These are phyloP conservation scores for Sciaenops ocellatus DNA, from an alignment of 2,797 vertebrate genomes.

Conservation along the genomic window DNA sequence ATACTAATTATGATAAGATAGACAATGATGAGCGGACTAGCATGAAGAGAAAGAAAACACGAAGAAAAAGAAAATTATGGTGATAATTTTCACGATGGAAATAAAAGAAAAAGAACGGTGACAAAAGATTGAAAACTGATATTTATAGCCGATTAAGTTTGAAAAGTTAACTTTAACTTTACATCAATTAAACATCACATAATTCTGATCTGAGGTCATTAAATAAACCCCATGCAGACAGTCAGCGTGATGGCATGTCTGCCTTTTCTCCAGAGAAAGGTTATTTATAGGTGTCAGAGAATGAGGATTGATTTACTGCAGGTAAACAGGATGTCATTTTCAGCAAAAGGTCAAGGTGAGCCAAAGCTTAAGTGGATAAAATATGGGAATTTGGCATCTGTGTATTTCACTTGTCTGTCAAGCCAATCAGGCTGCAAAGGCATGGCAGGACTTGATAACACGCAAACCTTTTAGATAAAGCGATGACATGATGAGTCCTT, in stretches of 20 bases:
- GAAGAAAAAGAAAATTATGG: not conserved
- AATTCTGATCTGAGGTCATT: conserved; percentile 10
- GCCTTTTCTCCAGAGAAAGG: conserved; percentile 52
- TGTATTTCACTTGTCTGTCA: conserved; percentile 49
- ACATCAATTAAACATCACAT: conserved; percentile 27
- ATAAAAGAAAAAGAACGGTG: not conserved
- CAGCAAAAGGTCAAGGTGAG: conserved; percentile 77
- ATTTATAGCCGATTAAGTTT: not conserved
- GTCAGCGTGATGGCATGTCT: conserved; percentile 44
- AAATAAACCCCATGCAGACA: conserved; percentile 28
- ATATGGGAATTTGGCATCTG: conserved; percentile 40
- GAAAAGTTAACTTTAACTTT: conserved; percentile 19
- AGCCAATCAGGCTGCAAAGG: conserved; percentile 14
- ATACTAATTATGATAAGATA: conserved; percentile 26
- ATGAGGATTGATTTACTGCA: conserved; percentile 72
- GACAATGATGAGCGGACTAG: conserved; percentile 8
- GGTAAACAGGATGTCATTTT: conserved; percentile 68
- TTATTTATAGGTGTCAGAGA: conserved; percentile 71
- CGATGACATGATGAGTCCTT: conserved; percentile 17
- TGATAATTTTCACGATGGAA: not conserved
- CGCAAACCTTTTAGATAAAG: conserved; percentile 33
- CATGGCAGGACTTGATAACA: conserved; percentile 11
- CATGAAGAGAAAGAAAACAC: not conserved
- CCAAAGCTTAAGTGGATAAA: conserved; percentile 49
- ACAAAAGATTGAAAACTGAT: not conserved